Base-by-base conservation (phyloP, 1,140 invertebrate species). In the Drosophila serrata region DNA sequence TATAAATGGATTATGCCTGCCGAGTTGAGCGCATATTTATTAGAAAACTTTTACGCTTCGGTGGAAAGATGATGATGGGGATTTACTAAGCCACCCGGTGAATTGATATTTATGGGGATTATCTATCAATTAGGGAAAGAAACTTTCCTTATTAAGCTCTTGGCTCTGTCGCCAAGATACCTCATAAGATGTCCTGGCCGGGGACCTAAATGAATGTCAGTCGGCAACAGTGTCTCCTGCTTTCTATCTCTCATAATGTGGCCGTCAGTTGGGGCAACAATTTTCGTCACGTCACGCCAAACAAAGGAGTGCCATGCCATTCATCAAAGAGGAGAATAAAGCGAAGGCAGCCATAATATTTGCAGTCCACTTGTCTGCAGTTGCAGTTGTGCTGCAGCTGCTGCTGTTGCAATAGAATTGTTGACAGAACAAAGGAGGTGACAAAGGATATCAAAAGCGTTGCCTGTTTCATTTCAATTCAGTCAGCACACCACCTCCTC, bases 1-100 rank as follows among this genome's bases (percentile, higher is more conserved):
- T 67, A 81, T 88, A 88, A 84, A 63, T 48, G 81, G 80, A 82
- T 88, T 88, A 84, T 65, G 73, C 53, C 57, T 35, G 27, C 45
- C 24, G 17, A 46, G 51, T 57, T 53, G 24, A 37, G 57, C 31
- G 57, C 49, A 85, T 72, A 86, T 86, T 81, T 86, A 81, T 86
- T 70, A 58, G 61, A 86, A 81, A 88, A 82, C 63, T 82, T 88
- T 61, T 59, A 40, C 51, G 45, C 53, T 57, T 60, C 43, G 35
- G 13, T 22, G 42, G n/a, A 31, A 15, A 24, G 27, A 31, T n/a
- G 46, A 43, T 45, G 42, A 49, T 56, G 33, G 22, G 53, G 29
- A 49, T 37, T 63, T 53, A 57, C 35, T 39, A 24, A 11, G 45
- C 22, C 45, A 24, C 22, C 19, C 31, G n/a, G 42, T 13, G 31